Conservation (phyloP, 1,140 invertebrate genomes). For the Conus ventricosus region DNA sequence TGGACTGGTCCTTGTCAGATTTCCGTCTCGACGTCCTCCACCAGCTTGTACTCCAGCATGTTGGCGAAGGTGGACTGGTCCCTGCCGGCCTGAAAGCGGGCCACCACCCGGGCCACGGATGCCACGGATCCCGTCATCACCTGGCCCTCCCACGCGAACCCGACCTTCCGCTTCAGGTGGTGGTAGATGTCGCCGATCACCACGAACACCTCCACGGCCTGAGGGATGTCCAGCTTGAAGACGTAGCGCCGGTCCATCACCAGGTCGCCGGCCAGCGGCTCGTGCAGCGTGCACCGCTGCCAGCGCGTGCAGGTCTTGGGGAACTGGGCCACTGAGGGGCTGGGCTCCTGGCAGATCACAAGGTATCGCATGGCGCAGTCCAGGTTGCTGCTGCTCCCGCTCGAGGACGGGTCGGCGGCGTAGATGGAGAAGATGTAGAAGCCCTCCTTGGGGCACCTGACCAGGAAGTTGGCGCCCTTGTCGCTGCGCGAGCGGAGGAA, state of each 20-base stretch:
- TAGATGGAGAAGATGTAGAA: constrained; percentile 72
- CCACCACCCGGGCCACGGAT: constrained; percentile 59
- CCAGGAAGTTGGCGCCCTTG: constrained; percentile 63
- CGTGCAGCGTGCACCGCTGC: constrained; percentile 69
- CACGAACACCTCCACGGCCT: constrained; percentile 69
- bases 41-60: constrained; percentile 66
- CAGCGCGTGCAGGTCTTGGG: constrained; percentile 71
- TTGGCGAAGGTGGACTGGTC: constrained; percentile 66
- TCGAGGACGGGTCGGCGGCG: constrained; percentile 52
- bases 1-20: constrained; percentile 64
- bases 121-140: constrained; percentile 60
- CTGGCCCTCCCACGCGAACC: constrained; percentile 69
- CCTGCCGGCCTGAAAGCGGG: constrained; percentile 59
- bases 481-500: constrained; percentile 67
- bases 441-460: constrained; percentile 71
- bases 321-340: constrained; percentile 62
- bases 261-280: constrained; percentile 71
- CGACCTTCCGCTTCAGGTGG: constrained; percentile 65
- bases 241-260: constrained; percentile 64
- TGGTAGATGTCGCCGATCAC: constrained; percentile 68
- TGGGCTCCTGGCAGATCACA: constrained; percentile 70
- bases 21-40: constrained; percentile 69
- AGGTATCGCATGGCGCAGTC: constrained; percentile 71
- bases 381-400: constrained; percentile 53
- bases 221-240: constrained; percentile 68